Conservation (phyloP, 2,888 invertebrate genomes). For the Hypomecis atomaria region DNA sequence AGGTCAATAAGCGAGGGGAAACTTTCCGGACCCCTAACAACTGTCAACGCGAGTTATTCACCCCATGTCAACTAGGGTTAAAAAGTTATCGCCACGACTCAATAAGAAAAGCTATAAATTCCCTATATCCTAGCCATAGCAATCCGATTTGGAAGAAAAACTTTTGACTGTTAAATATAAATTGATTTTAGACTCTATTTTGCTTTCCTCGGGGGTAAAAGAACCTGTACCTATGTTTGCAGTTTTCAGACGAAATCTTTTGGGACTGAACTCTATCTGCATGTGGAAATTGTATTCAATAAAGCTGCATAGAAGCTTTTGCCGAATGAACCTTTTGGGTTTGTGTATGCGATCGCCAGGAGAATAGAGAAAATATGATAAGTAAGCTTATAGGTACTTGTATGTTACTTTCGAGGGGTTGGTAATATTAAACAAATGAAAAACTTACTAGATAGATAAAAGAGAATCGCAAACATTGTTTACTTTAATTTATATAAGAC, state of each 20-base stretch:
- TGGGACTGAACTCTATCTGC: constrained; percentile 20
- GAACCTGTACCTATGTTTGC: constrained; percentile 28
- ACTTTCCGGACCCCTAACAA: constrained; percentile 68
- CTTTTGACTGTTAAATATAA: constrained; percentile 52
- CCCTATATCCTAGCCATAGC: constrained; percentile 41
- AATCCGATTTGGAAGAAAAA: constrained; percentile 47
- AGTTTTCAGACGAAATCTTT: constrained; percentile 29
- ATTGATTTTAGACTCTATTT: constrained; percentile 43
- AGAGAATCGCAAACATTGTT: too few relatives aligned
- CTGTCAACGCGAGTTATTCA: constrained; percentile 77
- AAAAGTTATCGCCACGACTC: constrained; percentile 71
- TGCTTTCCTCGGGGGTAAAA: constrained; percentile 34
- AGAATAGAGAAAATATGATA: constrained; percentile 17
- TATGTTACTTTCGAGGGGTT: not conserved
- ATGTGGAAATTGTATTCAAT: constrained; percentile 40
- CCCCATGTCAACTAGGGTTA: constrained; percentile 76
- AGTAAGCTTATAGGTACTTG: not conserved
- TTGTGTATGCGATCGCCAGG: constrained; percentile 25
- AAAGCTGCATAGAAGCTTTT: constrained; percentile 39
- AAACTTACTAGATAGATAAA: too few relatives aligned
- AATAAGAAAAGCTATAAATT: constrained; percentile 71
- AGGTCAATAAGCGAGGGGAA: constrained; percentile 75
- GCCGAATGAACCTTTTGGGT: constrained; percentile 19
- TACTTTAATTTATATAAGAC: too few relatives aligned
- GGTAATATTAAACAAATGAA: too few relatives aligned